Evolutionary conservation across 2,888 invertebrate species (phyloP), one percentile per base, ranked within the genome.

Genomic region (Pammene aurita): DNA sequence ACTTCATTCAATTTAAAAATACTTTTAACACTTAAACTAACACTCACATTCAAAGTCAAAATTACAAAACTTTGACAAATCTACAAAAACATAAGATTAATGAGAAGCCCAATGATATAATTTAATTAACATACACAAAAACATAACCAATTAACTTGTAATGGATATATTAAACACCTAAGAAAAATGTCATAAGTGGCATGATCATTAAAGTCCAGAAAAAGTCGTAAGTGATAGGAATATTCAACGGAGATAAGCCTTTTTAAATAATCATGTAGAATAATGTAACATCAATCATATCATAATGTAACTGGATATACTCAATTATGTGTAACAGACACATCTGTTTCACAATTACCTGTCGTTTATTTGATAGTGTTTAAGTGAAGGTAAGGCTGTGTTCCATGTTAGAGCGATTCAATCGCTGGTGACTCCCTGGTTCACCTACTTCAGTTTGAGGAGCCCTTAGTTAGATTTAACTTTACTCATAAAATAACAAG

Each of bases 331-430:
- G 18, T 58, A 46, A 63, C 63, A 54, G 46, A 55, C 61, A 58
- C 67, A 69, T 65, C 26, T 7, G 55, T 69, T 69, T 65, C 69
- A 69, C 65, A 69, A 69, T 69, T 46, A 60, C 16, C 16, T 18
- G 55, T 42, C 26, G 44, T 69, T 60, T 65, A 65, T 69, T 60
- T 58, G 44, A 35, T 42, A 35, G 44, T 46, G 18, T 60, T 68
- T 44, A 16, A 58, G 52, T 68, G 35, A 44, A 44, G 26, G 42
- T 68, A 50, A 64, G 63, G 57, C 14, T 11, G 52, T 5, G n/a
- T 10, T 52, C n/a, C 10, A 44, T 18, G 57, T 9, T n/a, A 57
- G 7, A 55, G 50, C 26, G 57, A 18, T 34, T 5, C 11, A 16
- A 26, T 26, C 26, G 4, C 26, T 26, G 26, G 26, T 26, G 26